Evolutionary conservation across 2,113 vertebrate species (phyloP).

Genomic region (Aleadryas rufinucha): DNA sequence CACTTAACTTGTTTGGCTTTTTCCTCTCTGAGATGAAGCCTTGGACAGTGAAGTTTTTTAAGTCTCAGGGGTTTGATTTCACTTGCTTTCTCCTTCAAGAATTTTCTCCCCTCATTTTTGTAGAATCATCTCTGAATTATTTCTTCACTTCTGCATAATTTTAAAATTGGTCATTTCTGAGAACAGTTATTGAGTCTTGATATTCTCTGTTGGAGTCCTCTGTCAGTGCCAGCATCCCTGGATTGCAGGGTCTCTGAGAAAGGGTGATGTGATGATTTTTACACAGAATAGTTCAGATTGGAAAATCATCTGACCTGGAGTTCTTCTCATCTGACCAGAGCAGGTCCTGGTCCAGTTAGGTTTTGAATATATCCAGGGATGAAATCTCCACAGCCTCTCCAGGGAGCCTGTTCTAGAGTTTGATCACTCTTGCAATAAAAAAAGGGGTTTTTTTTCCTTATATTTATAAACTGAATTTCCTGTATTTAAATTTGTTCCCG

Average conservation of each 20-base stretch:
- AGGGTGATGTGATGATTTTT: neutral
- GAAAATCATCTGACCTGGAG: neutral
- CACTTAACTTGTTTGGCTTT: neutral
- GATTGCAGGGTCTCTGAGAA: neutral
- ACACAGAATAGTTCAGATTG: neutral
- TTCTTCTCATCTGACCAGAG: neutral
- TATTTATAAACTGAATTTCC: neutral
- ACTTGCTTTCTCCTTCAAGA: fast-evolving
- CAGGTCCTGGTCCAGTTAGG: neutral
- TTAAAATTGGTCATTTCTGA: neutral
- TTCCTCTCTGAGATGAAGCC: neutral
- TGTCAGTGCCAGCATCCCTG: neutral
- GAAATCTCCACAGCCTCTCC: neutral
- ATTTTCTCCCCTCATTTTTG: neutral
- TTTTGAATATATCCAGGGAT: neutral
- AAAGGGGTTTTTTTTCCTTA: fast-evolving
- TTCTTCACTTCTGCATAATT: neutral
- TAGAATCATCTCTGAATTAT: neutral
- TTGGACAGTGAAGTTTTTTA: neutral
- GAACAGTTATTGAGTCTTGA: neutral
- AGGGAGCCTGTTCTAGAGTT: neutral
- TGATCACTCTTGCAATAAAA: neutral
- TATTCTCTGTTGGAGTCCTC: neutral
- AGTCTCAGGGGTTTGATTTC: neutral
- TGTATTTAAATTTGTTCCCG: neutral